Evolutionary conservation across 1,140 invertebrate species (phyloP), one percentile per base, ranked within the genome.

Genomic region (Chrysomallon squamiferum): DNA sequence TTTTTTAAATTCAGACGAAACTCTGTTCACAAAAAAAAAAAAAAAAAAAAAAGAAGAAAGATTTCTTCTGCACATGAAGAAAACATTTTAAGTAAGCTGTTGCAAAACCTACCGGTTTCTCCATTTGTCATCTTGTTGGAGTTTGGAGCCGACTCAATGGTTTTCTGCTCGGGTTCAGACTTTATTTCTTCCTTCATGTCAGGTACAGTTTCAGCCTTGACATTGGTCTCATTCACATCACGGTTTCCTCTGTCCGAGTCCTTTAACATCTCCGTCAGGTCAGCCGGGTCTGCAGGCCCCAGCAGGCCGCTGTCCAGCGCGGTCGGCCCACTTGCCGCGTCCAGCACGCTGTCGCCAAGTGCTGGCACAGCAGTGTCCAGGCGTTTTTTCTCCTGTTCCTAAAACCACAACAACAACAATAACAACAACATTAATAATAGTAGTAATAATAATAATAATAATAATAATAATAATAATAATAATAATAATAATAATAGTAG

Each of bases 91-190:
- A n/a, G n/a, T n/a, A n/a, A n/a, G n/a, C n/a, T n/a, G n/a, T n/a
- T n/a, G n/a, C n/a, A n/a, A n/a, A n/a, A 7, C 35, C 5, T 66
- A 75, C 76, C 76, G 35, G 68, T 47, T 63, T 77, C 76, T 41
- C 73, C 73, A 61, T 77, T 75, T 9, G 73, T 65, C 61, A 77
- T 61, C 49, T 72, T 73, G 47, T 70, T 75, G 35, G 71, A 71
- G n/a, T 69, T 69, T 29, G 68, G 68, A 15, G 59, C 57, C 20
- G 64, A 60, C 29, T 63, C 59, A 20, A 29, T 56, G 15, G 33
- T 63, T 32, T 57, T 62, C 32, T 45, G 59, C 11, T 27, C 59
- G 30, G 43, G 30, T n/a, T 68, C 66, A 13, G 62, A 59, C 25
- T 58, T 63, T 6, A 50, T 33, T 33, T 62, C 59, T 27, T 33